These are phyloP conservation scores for Tenthredo mesomela DNA, from an alignment of 2,888 invertebrate species.

Conservation along the genomic window DNA sequence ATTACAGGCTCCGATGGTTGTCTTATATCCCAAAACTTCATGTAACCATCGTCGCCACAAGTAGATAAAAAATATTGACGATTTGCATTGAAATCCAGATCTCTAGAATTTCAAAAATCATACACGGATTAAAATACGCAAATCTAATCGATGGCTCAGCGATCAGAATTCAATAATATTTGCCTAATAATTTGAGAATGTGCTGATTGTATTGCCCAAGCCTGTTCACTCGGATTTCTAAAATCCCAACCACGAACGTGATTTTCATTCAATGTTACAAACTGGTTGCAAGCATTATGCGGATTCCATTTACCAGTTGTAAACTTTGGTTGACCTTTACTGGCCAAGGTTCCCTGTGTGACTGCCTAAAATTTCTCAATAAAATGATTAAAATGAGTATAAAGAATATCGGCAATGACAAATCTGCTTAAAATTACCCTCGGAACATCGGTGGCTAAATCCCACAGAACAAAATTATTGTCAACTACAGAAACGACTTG, in stretches of 20 bases:
- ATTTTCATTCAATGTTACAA: constrained; percentile 93
- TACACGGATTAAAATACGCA: not conserved
- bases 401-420: not conserved
- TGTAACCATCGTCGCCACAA: constrained; percentile 96
- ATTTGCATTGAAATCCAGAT: constrained; percentile 98
- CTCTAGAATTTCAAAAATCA: constrained; percentile 78
- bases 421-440: constrained; percentile 66
- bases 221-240: constrained; percentile 85
- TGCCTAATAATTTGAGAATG: constrained; percentile 90
- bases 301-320: constrained; percentile 97
- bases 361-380: constrained; percentile 64
- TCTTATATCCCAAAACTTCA: constrained; percentile 98
- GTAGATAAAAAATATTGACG: constrained; percentile 96
- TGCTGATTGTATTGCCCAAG: constrained; percentile 92
- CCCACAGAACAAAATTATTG: constrained; percentile 88
- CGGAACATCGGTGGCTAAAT: constrained; percentile 81
- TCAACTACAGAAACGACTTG: constrained; percentile 89
- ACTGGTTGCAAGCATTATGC: constrained; percentile 92
- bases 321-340: constrained; percentile 88
- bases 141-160: not conserved
- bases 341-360: constrained; percentile 78
- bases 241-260: constrained; percentile 94
- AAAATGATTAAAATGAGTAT: not conserved
- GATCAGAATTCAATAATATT: not conserved
- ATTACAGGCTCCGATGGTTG: constrained; percentile 89